A percentile compares a stretch with the other conserved stretches of the same genome.
Evolutionary conservation across 2,113 vertebrate species (phyloP).

Genomic region (Patagioenas fasciata): DNA sequence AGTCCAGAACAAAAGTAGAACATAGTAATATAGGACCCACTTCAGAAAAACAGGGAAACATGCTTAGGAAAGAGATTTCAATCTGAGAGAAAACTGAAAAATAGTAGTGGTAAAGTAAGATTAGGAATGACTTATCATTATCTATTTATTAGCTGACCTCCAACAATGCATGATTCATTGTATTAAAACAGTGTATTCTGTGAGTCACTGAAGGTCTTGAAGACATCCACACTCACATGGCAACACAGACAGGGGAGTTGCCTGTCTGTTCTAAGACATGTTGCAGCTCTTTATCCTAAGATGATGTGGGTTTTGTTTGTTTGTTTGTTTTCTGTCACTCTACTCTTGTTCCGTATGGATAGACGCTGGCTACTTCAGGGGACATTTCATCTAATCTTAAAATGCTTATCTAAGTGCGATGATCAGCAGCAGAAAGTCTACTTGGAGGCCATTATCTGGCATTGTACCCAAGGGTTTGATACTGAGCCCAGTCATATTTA

Average conservation of each 20-base stretch:
- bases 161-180: not conserved
- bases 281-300: not conserved
- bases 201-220: not conserved
- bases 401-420: not conserved
- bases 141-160: not conserved
- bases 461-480: fast-evolving
- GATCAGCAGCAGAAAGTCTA: not conserved
- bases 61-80: not conserved
- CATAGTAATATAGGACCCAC: not conserved
- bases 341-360: not conserved
- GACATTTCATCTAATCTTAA: not conserved
- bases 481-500: not conserved
- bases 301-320: no score
- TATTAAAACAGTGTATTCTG: not conserved
- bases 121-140: not conserved
- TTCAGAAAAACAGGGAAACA: not conserved
- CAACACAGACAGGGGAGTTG: not conserved
- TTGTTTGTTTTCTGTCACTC: not conserved
- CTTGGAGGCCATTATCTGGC: not conserved
- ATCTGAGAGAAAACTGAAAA: not conserved
- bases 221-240: not conserved
- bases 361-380: not conserved
- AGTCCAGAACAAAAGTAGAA: not conserved
- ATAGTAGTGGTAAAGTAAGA: not conserved
- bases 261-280: not conserved